Base-by-base conservation (phyloP, 2,797 vertebrate genomes). In the Anas acuta region DNA sequence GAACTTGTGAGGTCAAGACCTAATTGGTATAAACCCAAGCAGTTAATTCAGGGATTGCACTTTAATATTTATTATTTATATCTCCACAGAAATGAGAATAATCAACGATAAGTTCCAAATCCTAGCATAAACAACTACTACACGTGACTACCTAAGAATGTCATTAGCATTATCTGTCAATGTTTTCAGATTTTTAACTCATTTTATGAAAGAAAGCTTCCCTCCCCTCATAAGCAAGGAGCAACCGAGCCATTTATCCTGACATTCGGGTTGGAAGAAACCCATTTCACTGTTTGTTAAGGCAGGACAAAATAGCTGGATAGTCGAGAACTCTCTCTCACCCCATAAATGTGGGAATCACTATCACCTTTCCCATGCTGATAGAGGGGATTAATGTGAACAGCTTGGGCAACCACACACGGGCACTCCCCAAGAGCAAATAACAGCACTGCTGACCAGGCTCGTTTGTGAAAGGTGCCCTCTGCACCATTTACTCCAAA, bases 151-250 rank as follows among this genome's bases (percentile, higher is more conserved):
- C 2, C 2, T 8, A 33, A 43, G 43, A 32, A 22, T 16, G 25
- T 22, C 18, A 25, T 0, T 17, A 12, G 8, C 58, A 41, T 0
- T 10, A 65, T 8, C 15, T 79, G 25, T 30, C 51, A 43, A 6
- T 1, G 11, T 20, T 32, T 62, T 43, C 57, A 49, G 32, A 10
- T 72, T n/a, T 9, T 61, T 60, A 30, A 16, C 35, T n/a, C 30
- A 21, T 13, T 90, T 79, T 61, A 41, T 69, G 41, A 86, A 84
- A 45, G 7, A 69, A 17, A 41, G 7, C 3, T 39, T 71, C n/a
- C 33, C 32, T 39, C 49, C 19, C 49, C 49, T 28, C 53, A 39
- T 6, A 71, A 79, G 6, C 15, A 89, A 67, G 18, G 37, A 2
- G 64, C 58, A 61, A 7, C 1, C 23, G 77, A 88, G 21, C 6